Percentiles rank a stretch among this genome's conserved stretches.
Conservation (phyloP, 2,113 vertebrate species). For the Pycnonotus jocosus region DNA sequence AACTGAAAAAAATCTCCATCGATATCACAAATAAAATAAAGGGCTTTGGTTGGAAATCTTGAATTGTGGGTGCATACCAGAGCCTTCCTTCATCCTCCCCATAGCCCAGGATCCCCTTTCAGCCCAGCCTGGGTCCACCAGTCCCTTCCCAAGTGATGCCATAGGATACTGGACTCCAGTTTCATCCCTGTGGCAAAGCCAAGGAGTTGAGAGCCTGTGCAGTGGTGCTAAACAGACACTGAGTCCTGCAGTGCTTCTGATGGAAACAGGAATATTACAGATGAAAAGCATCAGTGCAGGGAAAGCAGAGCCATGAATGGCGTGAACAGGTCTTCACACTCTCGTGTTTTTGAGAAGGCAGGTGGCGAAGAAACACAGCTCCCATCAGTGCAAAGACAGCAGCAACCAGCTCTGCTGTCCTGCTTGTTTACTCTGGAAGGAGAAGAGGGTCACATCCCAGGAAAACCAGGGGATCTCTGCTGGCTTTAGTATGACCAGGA, state of each 20-base stretch:
- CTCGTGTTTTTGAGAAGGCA: neutral
- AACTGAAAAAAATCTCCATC: neutral
- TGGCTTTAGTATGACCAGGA: neutral
- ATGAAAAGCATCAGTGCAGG: neutral
- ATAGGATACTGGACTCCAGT: fast-evolving
- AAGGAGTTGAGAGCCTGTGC: neutral
- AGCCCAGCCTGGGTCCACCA: neutral
- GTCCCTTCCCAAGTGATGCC: neutral
- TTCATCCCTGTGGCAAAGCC: neutral
- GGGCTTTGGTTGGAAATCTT: neutral
- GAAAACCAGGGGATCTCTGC: neutral
- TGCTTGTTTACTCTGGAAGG: neutral
- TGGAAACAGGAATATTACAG: neutral
- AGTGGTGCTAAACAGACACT: neutral
- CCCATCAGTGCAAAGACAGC: neutral
- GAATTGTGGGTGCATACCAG: neutral
- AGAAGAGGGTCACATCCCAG: neutral
- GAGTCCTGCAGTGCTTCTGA: neutral
- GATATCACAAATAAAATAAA: neutral
- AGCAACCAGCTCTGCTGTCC: neutral
- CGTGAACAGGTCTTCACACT: fast-evolving
- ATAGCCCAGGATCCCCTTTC: neutral
- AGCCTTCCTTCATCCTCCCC: neutral
- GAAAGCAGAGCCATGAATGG: neutral
- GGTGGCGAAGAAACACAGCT: neutral